Conservation (phyloP, 2,797 vertebrate genomes). For the Pseudomugil gertrudae region DNA sequence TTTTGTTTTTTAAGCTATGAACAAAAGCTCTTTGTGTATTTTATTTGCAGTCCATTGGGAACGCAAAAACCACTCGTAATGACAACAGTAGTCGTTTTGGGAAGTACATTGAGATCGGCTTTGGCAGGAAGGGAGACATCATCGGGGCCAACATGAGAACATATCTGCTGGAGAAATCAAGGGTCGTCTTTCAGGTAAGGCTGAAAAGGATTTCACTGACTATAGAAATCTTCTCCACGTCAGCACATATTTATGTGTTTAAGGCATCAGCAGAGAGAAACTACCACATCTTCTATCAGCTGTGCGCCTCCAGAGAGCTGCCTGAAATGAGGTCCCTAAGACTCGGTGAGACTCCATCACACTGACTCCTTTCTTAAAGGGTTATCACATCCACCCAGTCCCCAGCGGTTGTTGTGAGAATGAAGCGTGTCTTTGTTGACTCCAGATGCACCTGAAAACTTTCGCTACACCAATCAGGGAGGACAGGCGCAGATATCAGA, state of each 20-base stretch:
- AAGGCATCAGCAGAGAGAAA: conserved; percentile 83
- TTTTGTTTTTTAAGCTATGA: not conserved
- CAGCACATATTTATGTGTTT: not conserved
- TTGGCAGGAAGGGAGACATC: conserved; percentile 79
- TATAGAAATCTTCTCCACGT: not conserved
- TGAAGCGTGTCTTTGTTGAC: not conserved
- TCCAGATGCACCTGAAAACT: conserved; percentile 79
- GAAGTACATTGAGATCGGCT: conserved; percentile 87
- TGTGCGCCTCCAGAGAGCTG: conserved; percentile 83
- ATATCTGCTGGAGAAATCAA: conserved; percentile 86
- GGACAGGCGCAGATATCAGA: conserved; percentile 66
- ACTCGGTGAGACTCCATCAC: conserved; percentile 71
- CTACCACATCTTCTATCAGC: conserved; percentile 89
- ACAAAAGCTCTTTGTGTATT: not conserved
- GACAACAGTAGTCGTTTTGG: conserved; percentile 89
- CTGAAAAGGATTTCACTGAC: too few species aligned
- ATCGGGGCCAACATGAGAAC: conserved; percentile 86
- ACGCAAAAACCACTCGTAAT: conserved; percentile 85
- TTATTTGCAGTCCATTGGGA: conserved; percentile 83
- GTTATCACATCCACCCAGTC: accelerated
- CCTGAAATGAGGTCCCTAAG: conserved; percentile 81
- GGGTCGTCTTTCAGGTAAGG: conserved; percentile 86
- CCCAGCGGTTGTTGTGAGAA: not conserved
- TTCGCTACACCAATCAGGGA: conserved; percentile 84
- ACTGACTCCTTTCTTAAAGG: not conserved